Percentiles rank a stretch among this genome's conserved stretches.
These are phyloP conservation scores for Ceryle rudis DNA, from an alignment of 2,797 vertebrate species.

Conservation along the genomic window DNA sequence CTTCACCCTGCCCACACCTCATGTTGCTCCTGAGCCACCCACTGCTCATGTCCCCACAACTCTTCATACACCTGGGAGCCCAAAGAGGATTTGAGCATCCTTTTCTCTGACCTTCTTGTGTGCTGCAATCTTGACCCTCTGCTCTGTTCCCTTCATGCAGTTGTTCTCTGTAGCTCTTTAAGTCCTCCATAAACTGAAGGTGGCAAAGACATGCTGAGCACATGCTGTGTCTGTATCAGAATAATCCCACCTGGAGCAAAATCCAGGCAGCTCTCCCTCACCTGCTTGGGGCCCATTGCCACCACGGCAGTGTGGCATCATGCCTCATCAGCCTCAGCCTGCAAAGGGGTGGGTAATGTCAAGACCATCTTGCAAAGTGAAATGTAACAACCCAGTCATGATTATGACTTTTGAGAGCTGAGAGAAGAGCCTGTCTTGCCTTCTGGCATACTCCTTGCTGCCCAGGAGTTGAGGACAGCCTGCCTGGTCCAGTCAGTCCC, in stretches of 20 bases:
- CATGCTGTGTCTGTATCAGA: background rate
- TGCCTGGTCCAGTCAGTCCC: background rate
- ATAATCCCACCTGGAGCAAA: background rate
- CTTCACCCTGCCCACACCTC: background rate
- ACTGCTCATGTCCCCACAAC: background rate
- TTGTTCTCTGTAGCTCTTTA: rapidly evolving
- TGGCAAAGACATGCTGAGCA: background rate
- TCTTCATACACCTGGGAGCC: background rate
- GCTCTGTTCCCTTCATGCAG: background rate
- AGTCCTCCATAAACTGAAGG: background rate
- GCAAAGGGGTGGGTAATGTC: background rate
- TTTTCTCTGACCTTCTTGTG: background rate
- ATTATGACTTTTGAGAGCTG: background rate
- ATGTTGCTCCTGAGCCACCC: background rate
- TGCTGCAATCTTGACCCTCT: background rate
- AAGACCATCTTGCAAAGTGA: background rate
- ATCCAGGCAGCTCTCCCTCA: background rate
- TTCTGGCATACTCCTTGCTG: background rate
- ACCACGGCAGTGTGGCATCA: background rate
- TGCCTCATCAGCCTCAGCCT: background rate
- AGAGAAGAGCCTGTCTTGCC: background rate
- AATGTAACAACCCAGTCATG: background rate
- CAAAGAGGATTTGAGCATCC: background rate
- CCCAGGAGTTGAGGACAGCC: background rate
- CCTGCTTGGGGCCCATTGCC: background rate